Base-by-base conservation (phyloP, 1,140 invertebrate species). In the Drosophila obscura region DNA sequence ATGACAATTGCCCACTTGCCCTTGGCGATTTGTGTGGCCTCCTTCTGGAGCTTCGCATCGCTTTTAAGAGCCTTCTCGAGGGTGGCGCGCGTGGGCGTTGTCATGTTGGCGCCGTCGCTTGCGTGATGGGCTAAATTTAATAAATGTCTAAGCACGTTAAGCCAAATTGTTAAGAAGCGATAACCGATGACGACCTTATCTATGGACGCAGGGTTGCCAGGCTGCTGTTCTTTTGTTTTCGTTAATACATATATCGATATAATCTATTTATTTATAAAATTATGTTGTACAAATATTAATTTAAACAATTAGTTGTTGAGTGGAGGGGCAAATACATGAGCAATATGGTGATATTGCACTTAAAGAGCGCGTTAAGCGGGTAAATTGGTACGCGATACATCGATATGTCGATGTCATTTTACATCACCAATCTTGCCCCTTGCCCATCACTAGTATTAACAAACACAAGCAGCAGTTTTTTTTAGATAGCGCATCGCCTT, bases 31-130 rank as follows among this genome's bases (percentile, higher is more conserved):
- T 89, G 61, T 58, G 60, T 67, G 24, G 83, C 78, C 0, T 66
- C 53, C 26, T 74, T 67, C 46, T 83, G 61, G 1, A 91, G 51
- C 15, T 84, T 78, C 7, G 22, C 61, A 22, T 91, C 83, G 66
- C 67, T 89, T 73, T 88, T 82, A 0, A 91, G 76, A 11, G 87
- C 83, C 50, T 80, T 87, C 35, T 91, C 85, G 7, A 91, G 71
- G 45, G 61, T 74, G 55, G 53, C 69, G 44, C 74, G 84, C 45
- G 80, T 71, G 84, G 80, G 83, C 84, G 83, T 88, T 80, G 83
- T 82, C 83, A 88, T 88, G 24, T 61, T 57, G 41, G 52, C 52
- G 60, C 69, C 63, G 74, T 67, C 39, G 56, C 74, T 78, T 72
- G 71, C 66, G 82, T 79, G 55, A 74, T 60, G 73, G 60, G 76